Evolutionary conservation across 2,113 vertebrate species (phyloP).

Genomic region (Holacanthus passer): DNA sequence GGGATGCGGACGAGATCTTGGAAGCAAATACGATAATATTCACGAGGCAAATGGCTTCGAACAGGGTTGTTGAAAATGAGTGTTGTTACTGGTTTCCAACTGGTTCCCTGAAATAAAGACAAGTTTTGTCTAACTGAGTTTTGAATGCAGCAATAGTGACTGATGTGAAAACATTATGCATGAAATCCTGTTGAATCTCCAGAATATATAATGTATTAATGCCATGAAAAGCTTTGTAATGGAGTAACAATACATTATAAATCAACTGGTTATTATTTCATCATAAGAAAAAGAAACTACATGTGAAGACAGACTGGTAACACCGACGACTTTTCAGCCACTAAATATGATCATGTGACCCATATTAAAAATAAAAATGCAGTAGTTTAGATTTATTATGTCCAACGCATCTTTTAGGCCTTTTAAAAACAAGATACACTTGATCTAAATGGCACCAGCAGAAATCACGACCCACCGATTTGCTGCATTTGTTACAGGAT

Average conservation of each 20-base stretch:
- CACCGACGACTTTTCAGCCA: too few species aligned
- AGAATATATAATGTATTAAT: not conserved
- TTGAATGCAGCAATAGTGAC: not conserved
- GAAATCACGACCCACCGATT: not conserved
- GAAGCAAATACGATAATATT: not conserved
- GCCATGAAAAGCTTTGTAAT: not conserved
- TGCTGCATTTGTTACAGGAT: slow-evolving; percentile 17
- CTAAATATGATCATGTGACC: too few species aligned
- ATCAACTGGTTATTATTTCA: not conserved
- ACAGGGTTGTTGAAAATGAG: not conserved
- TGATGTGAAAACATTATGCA: not conserved
- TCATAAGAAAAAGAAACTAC: not conserved
- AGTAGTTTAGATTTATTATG: not conserved
- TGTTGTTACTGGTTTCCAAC: not conserved
- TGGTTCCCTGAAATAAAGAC: not conserved
- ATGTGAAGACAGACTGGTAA: not conserved
- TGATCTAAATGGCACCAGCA: not conserved
- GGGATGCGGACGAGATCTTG: not conserved
- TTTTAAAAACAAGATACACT: not conserved
- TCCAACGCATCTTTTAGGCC: not conserved
- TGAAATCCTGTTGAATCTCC: not conserved
- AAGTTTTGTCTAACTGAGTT: not conserved
- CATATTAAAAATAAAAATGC: not conserved
- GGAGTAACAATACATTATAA: slow-evolving; percentile 5
- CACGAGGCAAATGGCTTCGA: not conserved